These are phyloP conservation scores for Mus spretus DNA, from an alignment of 2,797 vertebrate genomes.

Conservation along the genomic window DNA sequence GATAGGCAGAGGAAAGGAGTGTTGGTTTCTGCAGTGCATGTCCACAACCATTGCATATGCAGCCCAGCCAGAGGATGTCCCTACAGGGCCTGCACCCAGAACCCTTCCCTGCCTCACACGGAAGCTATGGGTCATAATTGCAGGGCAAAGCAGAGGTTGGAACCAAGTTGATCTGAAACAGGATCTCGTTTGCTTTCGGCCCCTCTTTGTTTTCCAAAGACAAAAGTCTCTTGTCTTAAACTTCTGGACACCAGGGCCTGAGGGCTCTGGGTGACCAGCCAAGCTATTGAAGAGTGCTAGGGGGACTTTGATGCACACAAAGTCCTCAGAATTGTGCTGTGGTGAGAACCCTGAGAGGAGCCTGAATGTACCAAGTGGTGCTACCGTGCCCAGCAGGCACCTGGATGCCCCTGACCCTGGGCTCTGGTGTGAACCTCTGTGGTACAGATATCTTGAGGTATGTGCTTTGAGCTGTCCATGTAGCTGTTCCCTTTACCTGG, in stretches of 20 bases:
- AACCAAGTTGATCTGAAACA: not conserved
- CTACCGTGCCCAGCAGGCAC: not conserved
- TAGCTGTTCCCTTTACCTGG: not conserved
- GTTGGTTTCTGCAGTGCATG: not conserved
- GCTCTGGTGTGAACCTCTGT: not conserved
- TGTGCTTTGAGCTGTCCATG: not conserved
- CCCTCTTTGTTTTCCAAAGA: not conserved
- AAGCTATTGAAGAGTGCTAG: accelerated
- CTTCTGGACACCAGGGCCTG: not conserved
- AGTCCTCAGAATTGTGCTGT: not conserved
- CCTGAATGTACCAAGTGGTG: not conserved
- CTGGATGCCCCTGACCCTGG: not conserved
- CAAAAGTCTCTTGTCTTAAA: not conserved
- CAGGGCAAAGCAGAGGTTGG: not conserved
- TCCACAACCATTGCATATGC: not conserved
- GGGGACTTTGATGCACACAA: not conserved
- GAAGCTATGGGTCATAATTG: not conserved
- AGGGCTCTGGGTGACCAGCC: not conserved
- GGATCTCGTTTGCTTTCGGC: not conserved
- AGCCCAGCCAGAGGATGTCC: not conserved
- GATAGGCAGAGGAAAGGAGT: not conserved
- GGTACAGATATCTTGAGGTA: not conserved
- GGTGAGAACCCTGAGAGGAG: not conserved
- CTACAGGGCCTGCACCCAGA: not conserved
- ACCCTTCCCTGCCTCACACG: not conserved